phyloP scores from a whole-genome alignment of 1,140 invertebrate genomes.

The Cyphomyrmex costatus region DNA sequence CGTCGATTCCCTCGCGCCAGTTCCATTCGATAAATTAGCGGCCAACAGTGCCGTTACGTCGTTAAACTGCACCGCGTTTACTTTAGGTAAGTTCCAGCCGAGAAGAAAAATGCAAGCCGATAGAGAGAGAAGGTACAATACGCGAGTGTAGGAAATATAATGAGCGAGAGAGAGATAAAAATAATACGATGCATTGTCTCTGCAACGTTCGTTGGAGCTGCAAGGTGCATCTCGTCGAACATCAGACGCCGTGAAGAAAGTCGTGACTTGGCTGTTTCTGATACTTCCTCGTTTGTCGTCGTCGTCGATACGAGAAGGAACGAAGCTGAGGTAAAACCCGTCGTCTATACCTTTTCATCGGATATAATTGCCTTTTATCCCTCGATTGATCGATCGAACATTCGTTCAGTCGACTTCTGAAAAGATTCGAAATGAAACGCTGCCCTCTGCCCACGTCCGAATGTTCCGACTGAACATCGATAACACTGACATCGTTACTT shows the following conservation, averaged over 20 bases:
- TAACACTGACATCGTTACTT: slow-evolving; percentile 36
- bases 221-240: slow-evolving; percentile 70
- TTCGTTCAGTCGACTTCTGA: background rate
- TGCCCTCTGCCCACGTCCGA: background rate
- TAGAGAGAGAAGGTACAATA: background rate
- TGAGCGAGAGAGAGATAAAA: slow-evolving; percentile 25
- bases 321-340: slow-evolving; percentile 43
- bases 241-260: slow-evolving; percentile 66
- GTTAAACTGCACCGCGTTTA: slow-evolving; percentile 50
- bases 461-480: slow-evolving; percentile 28
- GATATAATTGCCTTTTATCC: slow-evolving; percentile 71
- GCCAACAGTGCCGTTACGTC: slow-evolving; percentile 52
- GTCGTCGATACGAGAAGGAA: background rate
- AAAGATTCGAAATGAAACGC: slow-evolving; percentile 36
- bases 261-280: slow-evolving; percentile 73
- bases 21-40: slow-evolving; percentile 69
- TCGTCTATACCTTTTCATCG: slow-evolving; percentile 47
- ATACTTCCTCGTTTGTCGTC: slow-evolving; percentile 71
- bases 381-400: slow-evolving; percentile 45
- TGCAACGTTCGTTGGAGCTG: slow-evolving; percentile 29
- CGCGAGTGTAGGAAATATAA: background rate
- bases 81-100: slow-evolving; percentile 38
- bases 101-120: slow-evolving; percentile 34
- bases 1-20: slow-evolving; percentile 49
- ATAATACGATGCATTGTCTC: slow-evolving; percentile 51